Conservation (phyloP, 2,113 vertebrate species). For the Colinus virginianus region DNA sequence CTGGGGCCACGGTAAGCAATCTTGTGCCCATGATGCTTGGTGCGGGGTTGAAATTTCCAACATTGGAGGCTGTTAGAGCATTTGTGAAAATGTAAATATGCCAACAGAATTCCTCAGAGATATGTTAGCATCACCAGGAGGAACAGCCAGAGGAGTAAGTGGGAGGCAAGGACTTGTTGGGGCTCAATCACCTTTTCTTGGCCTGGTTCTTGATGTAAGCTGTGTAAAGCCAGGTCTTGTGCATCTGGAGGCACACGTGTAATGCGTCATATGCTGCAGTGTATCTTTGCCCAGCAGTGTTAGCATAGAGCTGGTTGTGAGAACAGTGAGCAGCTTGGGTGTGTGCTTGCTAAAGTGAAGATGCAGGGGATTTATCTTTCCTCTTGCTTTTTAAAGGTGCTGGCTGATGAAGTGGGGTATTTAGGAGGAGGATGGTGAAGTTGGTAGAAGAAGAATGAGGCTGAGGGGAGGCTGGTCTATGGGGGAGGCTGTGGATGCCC, state of each 20-base stretch:
- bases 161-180: background rate
- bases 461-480: background rate
- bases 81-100: fast-evolving
- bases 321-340: fast-evolving
- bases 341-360: background rate
- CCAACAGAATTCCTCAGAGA: background rate
- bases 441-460: background rate
- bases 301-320: background rate
- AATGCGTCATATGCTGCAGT: fast-evolving
- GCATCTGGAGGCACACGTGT: fast-evolving
- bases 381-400: background rate
- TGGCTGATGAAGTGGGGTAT: background rate
- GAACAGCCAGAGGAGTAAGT: background rate
- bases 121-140: background rate
- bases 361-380: background rate
- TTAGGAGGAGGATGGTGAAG: background rate
- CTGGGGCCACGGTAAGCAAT: slow-evolving; percentile 87
- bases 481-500: background rate
- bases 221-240: fast-evolving
- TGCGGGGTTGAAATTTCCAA: background rate
- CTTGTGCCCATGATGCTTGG: background rate
- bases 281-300: fast-evolving
- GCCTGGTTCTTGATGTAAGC: background rate
- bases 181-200: background rate
- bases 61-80: fast-evolving